These are phyloP conservation scores for Drosophila carrolli DNA, from an alignment of 1,140 invertebrate species.

Conservation along the genomic window DNA sequence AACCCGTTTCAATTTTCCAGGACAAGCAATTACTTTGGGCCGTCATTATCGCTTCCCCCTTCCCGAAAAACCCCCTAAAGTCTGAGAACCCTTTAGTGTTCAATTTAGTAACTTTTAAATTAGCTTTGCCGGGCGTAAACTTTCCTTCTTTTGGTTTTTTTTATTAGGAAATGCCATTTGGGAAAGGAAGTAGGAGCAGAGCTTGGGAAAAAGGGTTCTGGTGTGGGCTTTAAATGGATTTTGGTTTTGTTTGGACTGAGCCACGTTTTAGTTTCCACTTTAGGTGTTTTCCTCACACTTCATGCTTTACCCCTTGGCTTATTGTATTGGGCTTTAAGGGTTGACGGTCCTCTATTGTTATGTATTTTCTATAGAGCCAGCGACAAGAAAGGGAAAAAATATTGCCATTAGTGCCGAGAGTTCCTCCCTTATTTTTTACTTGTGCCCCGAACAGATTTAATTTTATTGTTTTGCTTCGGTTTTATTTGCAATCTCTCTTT, in stretches of 20 bases:
- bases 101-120: constrained; percentile 82
- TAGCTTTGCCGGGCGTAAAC: constrained; percentile 64
- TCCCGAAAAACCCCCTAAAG: constrained; percentile 15
- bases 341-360: constrained; percentile 65
- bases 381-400: constrained; percentile 32
- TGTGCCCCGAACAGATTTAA: constrained; percentile 71
- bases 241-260: constrained; percentile 61
- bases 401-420: constrained; percentile 66
- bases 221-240: constrained; percentile 76
- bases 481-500: constrained; percentile 68
- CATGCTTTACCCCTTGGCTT: constrained; percentile 59
- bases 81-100: constrained; percentile 57
- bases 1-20: constrained; percentile 7
- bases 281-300: constrained; percentile 73
- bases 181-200: constrained; percentile 26
- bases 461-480: constrained; percentile 79
- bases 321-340: constrained; percentile 74
- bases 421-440: constrained; percentile 11
- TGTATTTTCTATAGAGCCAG: constrained; percentile 65
- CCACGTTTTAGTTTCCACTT: constrained; percentile 80
- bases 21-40: constrained; percentile 67
- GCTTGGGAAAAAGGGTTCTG: constrained; percentile 46
- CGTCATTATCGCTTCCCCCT: constrained; percentile 56
- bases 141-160: constrained; percentile 34
- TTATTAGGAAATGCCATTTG: constrained; percentile 68